A percentile compares a stretch with the other conserved stretches of the same genome.
Conservation (phyloP, 2,797 vertebrate species). For the Gymnocypris eckloni region DNA sequence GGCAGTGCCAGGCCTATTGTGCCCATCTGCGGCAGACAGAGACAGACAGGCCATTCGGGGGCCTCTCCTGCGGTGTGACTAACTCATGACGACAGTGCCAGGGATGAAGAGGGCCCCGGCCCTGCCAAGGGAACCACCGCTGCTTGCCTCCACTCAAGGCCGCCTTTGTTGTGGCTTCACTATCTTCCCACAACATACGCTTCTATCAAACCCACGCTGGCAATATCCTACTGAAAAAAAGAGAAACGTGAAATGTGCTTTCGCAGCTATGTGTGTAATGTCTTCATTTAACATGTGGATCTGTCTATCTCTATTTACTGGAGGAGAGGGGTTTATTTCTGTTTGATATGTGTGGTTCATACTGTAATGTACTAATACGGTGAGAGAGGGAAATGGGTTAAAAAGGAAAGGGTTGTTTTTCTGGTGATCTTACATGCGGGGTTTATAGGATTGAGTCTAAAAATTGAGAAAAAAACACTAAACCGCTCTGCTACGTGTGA, state of each 20-base stretch:
- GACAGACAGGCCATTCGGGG: slow-evolving; percentile 59
- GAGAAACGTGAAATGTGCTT: slow-evolving; percentile 60
- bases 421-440: neutral
- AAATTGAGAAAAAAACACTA: neutral
- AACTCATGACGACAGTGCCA: slow-evolving; percentile 76
- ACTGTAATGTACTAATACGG: slow-evolving; percentile 17
- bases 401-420: slow-evolving; percentile 16
- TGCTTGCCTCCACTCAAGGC: slow-evolving; percentile 62
- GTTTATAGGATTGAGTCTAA: neutral
- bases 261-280: slow-evolving; percentile 64
- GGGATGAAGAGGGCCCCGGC: slow-evolving; percentile 61
- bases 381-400: neutral
- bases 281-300: slow-evolving; percentile 67
- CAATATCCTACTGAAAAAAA: slow-evolving; percentile 60
- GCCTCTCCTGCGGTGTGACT: slow-evolving; percentile 77
- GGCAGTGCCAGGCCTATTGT: slow-evolving; percentile 64
- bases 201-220: slow-evolving; percentile 63
- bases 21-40: slow-evolving; percentile 58
- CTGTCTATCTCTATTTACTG: slow-evolving; percentile 38
- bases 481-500: neutral
- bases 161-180: slow-evolving; percentile 68
- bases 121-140: slow-evolving; percentile 65
- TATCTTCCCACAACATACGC: slow-evolving; percentile 76
- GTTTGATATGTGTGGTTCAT: slow-evolving; percentile 11
- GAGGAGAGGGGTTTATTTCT: slow-evolving; percentile 8